Evolutionary conservation across 2,888 invertebrate species (phyloP).

Genomic region (Sarcophaga caerulescens): DNA sequence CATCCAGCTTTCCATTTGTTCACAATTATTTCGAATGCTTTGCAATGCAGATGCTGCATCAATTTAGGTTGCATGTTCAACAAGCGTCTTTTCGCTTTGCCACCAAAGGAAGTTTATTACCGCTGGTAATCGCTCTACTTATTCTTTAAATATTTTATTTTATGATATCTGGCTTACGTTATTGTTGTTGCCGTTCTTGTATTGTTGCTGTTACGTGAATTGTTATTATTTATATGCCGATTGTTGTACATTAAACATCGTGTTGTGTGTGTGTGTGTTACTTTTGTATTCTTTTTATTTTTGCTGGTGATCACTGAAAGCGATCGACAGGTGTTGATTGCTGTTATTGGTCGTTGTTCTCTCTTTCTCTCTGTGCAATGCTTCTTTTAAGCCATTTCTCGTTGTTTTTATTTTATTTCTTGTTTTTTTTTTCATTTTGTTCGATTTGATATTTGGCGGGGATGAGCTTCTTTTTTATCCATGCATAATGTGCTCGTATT

Average conservation of each 20-base stretch:
- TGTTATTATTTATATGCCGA: slow-evolving; percentile 46
- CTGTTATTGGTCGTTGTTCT: slow-evolving; percentile 65
- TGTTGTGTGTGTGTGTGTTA: slow-evolving; percentile 23
- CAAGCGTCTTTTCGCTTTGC: neutral
- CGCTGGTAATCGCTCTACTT: slow-evolving; percentile 63
- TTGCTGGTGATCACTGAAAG: slow-evolving; percentile 59
- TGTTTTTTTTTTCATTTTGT: slow-evolving; percentile 1
- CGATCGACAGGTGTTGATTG: slow-evolving; percentile 79
- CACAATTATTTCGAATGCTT: neutral
- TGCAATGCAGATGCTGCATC: slow-evolving; percentile 43
- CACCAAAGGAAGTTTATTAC: slow-evolving; percentile 58
- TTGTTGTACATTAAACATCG: slow-evolving; percentile 60
- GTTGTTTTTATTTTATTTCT: slow-evolving; percentile 61
- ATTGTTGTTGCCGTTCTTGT: slow-evolving; percentile 12
- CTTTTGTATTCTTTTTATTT: slow-evolving; percentile 16
- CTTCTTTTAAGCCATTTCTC: slow-evolving; percentile 56
- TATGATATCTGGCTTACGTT: slow-evolving; percentile 21
- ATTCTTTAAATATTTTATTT: slow-evolving; percentile 63
- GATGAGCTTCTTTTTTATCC: slow-evolving; percentile 61
- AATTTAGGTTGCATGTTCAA: slow-evolving; percentile 39
- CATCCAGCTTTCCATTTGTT: slow-evolving; percentile 26
- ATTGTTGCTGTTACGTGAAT: slow-evolving; percentile 32
- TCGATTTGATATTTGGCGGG: slow-evolving; percentile 45
- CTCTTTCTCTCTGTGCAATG: neutral
- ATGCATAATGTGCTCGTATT: slow-evolving; percentile 60